Percentiles rank a stretch among this genome's conserved stretches.
Conservation (phyloP, 2,113 vertebrate genomes). For the Erpornis zantholeuca region DNA sequence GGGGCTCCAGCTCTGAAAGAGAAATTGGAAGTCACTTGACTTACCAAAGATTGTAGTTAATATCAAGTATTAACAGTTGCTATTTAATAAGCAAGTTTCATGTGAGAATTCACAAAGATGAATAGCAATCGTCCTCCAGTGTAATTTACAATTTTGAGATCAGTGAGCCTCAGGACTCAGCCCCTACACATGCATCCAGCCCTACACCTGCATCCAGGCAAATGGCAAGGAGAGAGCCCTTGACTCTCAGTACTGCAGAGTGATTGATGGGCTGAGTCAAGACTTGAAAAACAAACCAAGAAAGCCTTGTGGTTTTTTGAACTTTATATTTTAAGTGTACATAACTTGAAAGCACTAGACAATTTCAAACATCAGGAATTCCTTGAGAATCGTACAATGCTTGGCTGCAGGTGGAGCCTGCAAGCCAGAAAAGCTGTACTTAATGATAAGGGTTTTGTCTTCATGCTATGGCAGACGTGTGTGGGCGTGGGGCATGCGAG, state of each 20-base stretch:
- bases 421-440: not conserved
- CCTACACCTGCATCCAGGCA: not conserved
- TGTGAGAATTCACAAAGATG: not conserved
- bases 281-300: not conserved
- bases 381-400: not conserved
- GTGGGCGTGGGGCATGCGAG: not conserved
- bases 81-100: not conserved
- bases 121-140: not conserved
- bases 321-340: not conserved
- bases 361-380: not conserved
- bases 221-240: not conserved
- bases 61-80: not conserved
- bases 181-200: not conserved
- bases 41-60: not conserved
- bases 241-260: not conserved
- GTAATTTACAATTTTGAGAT: not conserved
- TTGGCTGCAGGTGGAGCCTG: not conserved
- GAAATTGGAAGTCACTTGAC: not conserved
- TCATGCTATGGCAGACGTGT: not conserved
- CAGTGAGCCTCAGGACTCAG: not conserved
- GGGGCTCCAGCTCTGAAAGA: not conserved
- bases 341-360: not conserved
- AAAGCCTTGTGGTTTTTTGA: not conserved
- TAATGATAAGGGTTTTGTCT: conserved; percentile 11
- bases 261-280: not conserved